Conservation (phyloP, 2,113 vertebrate genomes). For the Ctenomys sociabilis region DNA sequence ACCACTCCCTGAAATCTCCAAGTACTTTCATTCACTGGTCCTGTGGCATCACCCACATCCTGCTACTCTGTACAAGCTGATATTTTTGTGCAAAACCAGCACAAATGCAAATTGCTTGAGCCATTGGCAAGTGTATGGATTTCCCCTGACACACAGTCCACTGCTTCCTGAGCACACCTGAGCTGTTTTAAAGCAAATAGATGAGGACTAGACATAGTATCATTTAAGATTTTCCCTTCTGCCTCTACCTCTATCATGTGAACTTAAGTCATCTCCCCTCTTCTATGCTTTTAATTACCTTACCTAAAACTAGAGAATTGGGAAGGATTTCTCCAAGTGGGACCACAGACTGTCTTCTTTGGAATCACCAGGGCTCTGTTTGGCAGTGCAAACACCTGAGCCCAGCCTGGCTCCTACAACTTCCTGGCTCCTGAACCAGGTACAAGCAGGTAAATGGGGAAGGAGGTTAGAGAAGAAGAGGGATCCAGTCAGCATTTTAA, state of each 20-base stretch:
- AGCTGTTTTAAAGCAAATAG: neutral
- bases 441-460: accelerated
- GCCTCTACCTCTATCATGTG: neutral
- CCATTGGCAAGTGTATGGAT: too few relatives aligned
- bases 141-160: neutral
- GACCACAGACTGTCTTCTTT: neutral
- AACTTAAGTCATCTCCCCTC: neutral
- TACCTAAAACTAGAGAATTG: neutral
- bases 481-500: neutral
- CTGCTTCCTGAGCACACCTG: neutral
- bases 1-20: constrained; percentile 7
- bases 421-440: neutral
- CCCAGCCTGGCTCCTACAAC: neutral
- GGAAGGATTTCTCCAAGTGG: neutral
- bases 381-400: neutral
- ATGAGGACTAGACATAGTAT: neutral
- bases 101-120: neutral
- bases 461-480: neutral
- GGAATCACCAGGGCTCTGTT: neutral
- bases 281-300: neutral
- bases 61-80: neutral
- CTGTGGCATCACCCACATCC: neutral
- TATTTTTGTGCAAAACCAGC: neutral
- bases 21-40: neutral
- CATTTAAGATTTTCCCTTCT: neutral